phyloP scores from a whole-genome alignment of 2,797 vertebrate genomes.

The Buphagus erythrorhynchus region DNA sequence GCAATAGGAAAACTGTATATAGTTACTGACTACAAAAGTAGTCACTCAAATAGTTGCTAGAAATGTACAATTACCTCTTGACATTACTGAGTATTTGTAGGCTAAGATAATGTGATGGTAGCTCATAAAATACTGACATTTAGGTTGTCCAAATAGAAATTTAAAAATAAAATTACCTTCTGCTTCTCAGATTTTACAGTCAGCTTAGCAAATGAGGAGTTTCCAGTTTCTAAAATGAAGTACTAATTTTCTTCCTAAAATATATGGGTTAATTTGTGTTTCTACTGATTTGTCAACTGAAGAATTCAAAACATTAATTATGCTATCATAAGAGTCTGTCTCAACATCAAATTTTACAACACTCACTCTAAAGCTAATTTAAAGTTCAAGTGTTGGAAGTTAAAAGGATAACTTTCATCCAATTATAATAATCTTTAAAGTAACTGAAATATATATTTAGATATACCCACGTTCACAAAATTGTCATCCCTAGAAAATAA shows the following conservation, averaged over 20 bases:
- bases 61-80: neutral
- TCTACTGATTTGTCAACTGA: neutral
- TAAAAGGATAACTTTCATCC: neutral
- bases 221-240: neutral
- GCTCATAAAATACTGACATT: neutral
- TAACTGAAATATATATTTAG: neutral
- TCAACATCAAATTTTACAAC: neutral
- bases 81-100: neutral
- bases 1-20: neutral
- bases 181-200: neutral
- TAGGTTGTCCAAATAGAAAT: neutral
- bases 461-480: neutral
- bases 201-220: neutral
- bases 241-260: neutral
- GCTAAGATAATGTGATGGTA: neutral
- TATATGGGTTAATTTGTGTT: neutral
- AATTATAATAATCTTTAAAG: neutral
- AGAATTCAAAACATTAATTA: neutral
- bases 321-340: neutral
- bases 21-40: neutral
- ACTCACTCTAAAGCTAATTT: neutral
- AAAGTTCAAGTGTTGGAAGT: neutral
- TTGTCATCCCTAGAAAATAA: neutral
- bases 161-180: neutral
- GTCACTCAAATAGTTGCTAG: neutral